A percentile compares a stretch with the other conserved stretches of the same genome.
Conservation (phyloP, 2,888 invertebrate genomes). For the Coremacera marginata region DNA sequence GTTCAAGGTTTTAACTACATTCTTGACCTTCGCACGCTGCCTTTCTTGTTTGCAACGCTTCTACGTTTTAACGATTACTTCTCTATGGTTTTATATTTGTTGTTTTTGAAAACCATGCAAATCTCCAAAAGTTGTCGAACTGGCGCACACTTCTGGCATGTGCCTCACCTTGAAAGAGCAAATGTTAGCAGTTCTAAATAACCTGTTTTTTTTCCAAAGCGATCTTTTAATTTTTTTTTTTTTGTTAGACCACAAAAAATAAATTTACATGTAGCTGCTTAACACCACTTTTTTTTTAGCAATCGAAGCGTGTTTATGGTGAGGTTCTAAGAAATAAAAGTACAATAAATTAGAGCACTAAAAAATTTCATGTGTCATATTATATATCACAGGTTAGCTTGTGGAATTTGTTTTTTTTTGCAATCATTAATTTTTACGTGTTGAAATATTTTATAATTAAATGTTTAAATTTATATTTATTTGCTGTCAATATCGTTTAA, state of each 20-base stretch:
- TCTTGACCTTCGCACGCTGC: conserved; percentile 13
- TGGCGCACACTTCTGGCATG: conserved; percentile 12
- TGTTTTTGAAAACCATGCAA: background rate
- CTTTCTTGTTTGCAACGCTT: background rate
- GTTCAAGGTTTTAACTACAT: background rate
- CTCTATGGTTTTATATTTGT: background rate
- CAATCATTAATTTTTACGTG: no score
- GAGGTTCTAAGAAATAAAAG: background rate
- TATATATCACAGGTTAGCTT: no score
- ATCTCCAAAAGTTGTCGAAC: background rate
- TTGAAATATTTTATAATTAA: no score
- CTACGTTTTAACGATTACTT: background rate
- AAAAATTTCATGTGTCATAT: background rate
- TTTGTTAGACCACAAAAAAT: background rate
- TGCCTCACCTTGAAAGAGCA: conserved; percentile 20
- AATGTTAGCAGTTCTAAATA: background rate
- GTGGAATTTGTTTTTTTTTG: no score
- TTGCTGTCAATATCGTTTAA: no score
- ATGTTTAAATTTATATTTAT: no score
- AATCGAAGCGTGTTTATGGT: background rate
- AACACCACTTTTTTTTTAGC: background rate
- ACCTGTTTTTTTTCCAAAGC: conserved; percentile 9
- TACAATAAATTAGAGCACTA: conserved; percentile 3
- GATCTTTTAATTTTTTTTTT: background rate
- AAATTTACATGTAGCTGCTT: background rate